Evolutionary conservation across 2,797 vertebrate species (phyloP).

Genomic region (Siniperca undulata): DNA sequence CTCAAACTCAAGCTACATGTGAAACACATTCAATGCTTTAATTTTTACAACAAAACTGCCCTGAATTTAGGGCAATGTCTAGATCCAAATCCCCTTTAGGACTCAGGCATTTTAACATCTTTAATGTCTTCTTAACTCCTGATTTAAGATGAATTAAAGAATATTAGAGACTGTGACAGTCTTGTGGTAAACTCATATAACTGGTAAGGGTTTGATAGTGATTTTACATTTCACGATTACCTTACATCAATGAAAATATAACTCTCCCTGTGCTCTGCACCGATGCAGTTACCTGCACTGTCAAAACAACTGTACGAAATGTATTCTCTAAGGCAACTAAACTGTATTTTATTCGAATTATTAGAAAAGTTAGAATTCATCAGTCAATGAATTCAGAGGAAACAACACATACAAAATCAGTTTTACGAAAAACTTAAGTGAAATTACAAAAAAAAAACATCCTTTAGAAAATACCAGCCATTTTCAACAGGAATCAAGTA

Average conservation of each 20-base stretch:
- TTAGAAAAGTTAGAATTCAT: background rate
- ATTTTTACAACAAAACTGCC: background rate
- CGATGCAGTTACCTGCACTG: background rate
- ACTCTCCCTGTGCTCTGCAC: background rate
- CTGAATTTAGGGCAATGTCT: background rate
- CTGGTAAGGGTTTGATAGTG: background rate
- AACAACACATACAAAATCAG: conserved; percentile 3
- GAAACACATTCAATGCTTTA: background rate
- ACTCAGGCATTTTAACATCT: background rate
- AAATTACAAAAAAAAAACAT: background rate
- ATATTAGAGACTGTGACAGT: background rate
- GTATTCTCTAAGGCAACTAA: background rate
- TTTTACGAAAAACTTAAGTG: background rate
- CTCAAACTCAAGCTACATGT: background rate
- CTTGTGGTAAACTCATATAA: background rate
- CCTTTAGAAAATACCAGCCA: conserved; percentile 28
- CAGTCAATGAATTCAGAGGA: background rate
- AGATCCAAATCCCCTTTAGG: background rate
- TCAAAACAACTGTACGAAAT: background rate
- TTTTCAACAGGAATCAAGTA: conserved; percentile 23
- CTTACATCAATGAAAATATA: background rate
- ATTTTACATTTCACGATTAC: background rate
- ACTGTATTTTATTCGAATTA: background rate
- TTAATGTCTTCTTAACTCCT: background rate
- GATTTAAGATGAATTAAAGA: background rate